Percentiles rank a stretch among this genome's conserved stretches.
Conservation (phyloP, 2,888 invertebrate species). For the Xanthorhoe spadicearia region DNA sequence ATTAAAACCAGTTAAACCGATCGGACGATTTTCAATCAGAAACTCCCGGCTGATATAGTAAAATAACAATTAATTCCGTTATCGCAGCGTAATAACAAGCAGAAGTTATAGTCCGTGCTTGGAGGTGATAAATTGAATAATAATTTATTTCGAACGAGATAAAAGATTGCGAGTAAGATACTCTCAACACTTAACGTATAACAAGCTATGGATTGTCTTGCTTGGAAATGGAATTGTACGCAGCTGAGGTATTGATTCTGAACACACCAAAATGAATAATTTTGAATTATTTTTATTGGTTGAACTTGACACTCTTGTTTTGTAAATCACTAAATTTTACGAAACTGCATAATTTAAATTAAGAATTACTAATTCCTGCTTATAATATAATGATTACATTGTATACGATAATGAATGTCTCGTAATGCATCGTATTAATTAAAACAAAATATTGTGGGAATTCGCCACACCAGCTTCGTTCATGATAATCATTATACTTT, state of each 20-base stretch:
- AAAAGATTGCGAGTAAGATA: constrained; percentile 71
- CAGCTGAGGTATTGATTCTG: neutral
- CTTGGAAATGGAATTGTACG: constrained; percentile 21
- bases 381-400: neutral
- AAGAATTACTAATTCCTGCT: neutral
- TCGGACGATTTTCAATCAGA: constrained; percentile 28
- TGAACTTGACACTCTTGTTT: too few relatives aligned
- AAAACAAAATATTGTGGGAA: constrained; percentile 62
- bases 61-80: constrained; percentile 69
- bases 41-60: constrained; percentile 46
- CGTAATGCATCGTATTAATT: constrained; percentile 1
- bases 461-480: constrained; percentile 67
- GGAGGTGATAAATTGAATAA: constrained; percentile 81
- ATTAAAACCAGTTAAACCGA: constrained; percentile 12
- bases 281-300: too few relatives aligned
- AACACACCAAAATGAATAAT: neutral
- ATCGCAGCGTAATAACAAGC: constrained; percentile 77
- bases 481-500: constrained; percentile 76
- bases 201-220: constrained; percentile 31
- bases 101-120: constrained; percentile 76
- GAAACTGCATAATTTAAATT: too few relatives aligned
- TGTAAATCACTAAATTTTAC: too few relatives aligned
- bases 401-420: too few relatives aligned
- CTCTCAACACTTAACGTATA: constrained; percentile 61
- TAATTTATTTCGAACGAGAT: constrained; percentile 79